phyloP scores from a whole-genome alignment of 2,113 vertebrate genomes.

The Aegotheles bennettii region DNA sequence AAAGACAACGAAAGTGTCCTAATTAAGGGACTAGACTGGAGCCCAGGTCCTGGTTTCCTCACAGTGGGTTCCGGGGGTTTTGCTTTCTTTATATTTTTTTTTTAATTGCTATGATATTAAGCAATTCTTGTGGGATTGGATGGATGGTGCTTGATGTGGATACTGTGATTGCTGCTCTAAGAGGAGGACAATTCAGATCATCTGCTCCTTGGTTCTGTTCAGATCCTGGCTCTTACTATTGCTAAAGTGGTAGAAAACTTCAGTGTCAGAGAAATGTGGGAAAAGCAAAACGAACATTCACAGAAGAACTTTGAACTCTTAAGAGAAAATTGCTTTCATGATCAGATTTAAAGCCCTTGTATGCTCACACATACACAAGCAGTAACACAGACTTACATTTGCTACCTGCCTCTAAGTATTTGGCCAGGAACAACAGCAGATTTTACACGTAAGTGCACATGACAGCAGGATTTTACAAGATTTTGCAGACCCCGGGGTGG shows the following conservation, averaged over 20 bases:
- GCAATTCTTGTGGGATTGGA: neutral
- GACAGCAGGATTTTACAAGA: neutral
- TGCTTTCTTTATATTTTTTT: neutral
- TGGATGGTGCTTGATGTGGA: neutral
- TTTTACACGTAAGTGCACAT: neutral
- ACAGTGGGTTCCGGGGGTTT: neutral
- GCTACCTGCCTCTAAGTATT: neutral
- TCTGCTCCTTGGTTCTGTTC: neutral
- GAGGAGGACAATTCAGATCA: neutral
- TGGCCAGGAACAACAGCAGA: neutral
- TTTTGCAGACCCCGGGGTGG: neutral
- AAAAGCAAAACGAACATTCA: neutral
- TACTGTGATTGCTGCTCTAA: neutral
- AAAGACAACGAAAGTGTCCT: neutral
- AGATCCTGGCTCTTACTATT: neutral
- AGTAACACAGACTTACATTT: neutral
- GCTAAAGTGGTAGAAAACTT: neutral
- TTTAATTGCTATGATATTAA: neutral
- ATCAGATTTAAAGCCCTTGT: neutral
- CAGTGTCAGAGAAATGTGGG: neutral
- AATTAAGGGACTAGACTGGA: neutral
- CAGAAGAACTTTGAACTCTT: neutral
- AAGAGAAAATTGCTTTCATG: neutral
- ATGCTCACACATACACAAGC: accelerated
- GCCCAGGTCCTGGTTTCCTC: neutral